phyloP scores from a whole-genome alignment of 2,888 invertebrate species.

The Meteorus cinctellus region DNA sequence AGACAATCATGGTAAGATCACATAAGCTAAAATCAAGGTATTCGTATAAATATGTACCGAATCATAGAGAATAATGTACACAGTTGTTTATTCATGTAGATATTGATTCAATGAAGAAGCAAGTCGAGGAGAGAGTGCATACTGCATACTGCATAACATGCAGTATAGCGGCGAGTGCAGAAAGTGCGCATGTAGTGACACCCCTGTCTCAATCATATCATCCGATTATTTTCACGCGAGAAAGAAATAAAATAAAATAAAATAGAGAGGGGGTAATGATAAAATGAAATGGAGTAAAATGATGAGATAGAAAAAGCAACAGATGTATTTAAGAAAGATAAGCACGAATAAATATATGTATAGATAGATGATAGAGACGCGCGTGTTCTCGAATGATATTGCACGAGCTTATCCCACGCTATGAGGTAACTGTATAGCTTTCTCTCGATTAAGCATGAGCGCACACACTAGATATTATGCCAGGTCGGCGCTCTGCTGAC shows the following conservation, averaged over 20 bases:
- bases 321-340: background rate
- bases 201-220: conserved; percentile 63
- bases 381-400: conserved; percentile 34
- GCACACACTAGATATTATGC: conserved; percentile 37
- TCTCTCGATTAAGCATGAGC: conserved; percentile 54
- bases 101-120: too few relatives aligned
- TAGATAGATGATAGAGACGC: conserved; percentile 28
- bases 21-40: too few relatives aligned
- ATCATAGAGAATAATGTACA: too few relatives aligned
- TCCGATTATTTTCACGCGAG: conserved; percentile 61
- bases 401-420: conserved; percentile 65
- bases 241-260: conserved; percentile 19
- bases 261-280: background rate
- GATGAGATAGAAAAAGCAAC: background rate
- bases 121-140: too few relatives aligned
- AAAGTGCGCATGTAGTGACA: conserved; percentile 40
- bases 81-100: too few relatives aligned
- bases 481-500: conserved; percentile 1
- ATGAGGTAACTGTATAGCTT: conserved; percentile 68
- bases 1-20: too few relatives aligned
- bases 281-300: conserved; percentile 5
- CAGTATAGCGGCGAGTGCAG: too few relatives aligned
- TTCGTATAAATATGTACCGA: too few relatives aligned
- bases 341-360: conserved; percentile 1
- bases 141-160: too few relatives aligned